Evolutionary conservation across 2,113 vertebrate species (phyloP).

Genomic region (Connochaetes taurinus): DNA sequence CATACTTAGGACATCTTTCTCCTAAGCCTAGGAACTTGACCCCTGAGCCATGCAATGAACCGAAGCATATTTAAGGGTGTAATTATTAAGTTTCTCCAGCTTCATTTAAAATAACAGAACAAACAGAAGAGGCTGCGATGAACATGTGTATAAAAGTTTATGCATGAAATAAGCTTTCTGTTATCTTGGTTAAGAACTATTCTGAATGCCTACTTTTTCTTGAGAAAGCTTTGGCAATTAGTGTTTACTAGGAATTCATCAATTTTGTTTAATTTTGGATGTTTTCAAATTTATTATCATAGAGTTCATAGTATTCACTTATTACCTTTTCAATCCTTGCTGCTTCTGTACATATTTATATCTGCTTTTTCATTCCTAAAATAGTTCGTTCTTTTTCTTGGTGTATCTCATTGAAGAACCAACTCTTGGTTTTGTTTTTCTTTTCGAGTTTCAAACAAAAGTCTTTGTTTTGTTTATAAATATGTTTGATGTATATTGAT

Average conservation of each 20-base stretch:
- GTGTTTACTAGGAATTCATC: not conserved
- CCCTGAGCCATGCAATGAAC: not conserved
- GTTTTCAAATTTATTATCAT: not conserved
- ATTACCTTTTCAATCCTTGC: not conserved
- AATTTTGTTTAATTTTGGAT: not conserved
- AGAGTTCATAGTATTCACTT: not conserved
- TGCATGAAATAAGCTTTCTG: not conserved
- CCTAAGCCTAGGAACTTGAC: not conserved
- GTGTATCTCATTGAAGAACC: not conserved
- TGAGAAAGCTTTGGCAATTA: not conserved
- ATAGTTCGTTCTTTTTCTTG: not conserved
- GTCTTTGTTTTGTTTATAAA: not conserved
- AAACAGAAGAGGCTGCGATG: not conserved
- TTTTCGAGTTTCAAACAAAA: too few relatives aligned
- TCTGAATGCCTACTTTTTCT: not conserved
- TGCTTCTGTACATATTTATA: not conserved
- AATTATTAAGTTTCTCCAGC: not conserved
- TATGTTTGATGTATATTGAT: not conserved
- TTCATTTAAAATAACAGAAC: not conserved
- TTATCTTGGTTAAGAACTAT: not conserved
- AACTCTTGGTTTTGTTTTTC: not conserved
- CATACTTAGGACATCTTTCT: not conserved
- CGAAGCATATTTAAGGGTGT: not conserved
- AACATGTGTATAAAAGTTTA: not conserved
- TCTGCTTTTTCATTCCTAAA: not conserved